Evolutionary conservation across 2,797 vertebrate genomes (phyloP).

Genomic region (Crenuchus spilurus): DNA sequence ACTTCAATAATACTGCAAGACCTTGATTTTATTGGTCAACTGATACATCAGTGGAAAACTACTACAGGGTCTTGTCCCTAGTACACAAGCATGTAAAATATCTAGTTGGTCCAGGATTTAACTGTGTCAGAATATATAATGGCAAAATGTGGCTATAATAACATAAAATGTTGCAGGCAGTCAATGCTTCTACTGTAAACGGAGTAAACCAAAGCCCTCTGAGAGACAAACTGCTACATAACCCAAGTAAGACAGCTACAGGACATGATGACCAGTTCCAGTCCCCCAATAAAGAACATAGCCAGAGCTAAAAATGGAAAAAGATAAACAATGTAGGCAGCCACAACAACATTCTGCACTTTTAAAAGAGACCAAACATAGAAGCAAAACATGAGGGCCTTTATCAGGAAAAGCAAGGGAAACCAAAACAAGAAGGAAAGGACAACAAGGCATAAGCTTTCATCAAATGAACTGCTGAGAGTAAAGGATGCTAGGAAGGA

Average conservation of each 20-base stretch:
- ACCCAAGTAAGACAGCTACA: not conserved
- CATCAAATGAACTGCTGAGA: conserved; percentile 1
- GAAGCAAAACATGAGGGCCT: conserved; percentile 13
- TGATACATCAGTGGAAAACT: no score
- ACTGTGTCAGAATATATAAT: no score
- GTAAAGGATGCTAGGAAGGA: not conserved
- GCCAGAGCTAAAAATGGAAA: not conserved
- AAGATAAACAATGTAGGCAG: conserved; percentile 1
- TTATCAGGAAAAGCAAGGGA: not conserved
- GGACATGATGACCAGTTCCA: not conserved
- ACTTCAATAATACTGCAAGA: no score
- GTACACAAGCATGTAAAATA: no score
- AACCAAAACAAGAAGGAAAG: not conserved
- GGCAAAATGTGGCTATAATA: no score
- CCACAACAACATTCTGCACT: not conserved
- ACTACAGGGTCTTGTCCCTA: no score
- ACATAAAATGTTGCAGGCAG: no score
- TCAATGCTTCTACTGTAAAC: not conserved
- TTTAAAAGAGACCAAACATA: conserved; percentile 20
- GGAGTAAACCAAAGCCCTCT: not conserved
- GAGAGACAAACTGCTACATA: not conserved
- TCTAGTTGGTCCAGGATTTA: no score
- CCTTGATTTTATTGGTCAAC: no score
- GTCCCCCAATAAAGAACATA: conserved; percentile 1
- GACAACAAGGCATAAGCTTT: not conserved